Percentiles rank a stretch among this genome's conserved stretches.
Evolutionary conservation across 2,113 vertebrate genomes (phyloP).

Genomic region (Tringa solitaria): DNA sequence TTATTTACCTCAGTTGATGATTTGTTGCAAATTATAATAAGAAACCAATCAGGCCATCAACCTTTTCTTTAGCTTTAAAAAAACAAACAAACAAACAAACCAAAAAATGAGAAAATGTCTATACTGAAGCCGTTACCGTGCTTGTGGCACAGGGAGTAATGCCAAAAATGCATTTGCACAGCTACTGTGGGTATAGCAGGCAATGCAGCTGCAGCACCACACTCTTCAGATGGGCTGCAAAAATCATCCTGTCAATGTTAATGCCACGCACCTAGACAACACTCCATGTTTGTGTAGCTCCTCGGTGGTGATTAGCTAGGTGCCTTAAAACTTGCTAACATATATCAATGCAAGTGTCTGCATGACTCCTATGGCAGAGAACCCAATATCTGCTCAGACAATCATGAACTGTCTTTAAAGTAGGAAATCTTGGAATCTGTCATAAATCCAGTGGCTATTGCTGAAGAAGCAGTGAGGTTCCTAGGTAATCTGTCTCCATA

Average conservation of each 20-base stretch:
- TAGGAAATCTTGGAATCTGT: background rate
- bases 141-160: background rate
- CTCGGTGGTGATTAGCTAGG: background rate
- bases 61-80: background rate
- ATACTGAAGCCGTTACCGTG: background rate
- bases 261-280: background rate
- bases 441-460: background rate
- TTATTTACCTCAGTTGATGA: background rate
- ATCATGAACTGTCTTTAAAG: background rate
- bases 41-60: background rate
- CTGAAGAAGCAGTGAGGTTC: background rate
- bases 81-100: no score
- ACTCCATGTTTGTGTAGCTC: background rate
- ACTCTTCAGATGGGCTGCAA: rapidly evolving
- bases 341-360: background rate
- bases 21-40: background rate
- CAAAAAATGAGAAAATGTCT: background rate
- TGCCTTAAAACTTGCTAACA: background rate
- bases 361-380: background rate
- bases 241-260: background rate
- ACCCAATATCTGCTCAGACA: background rate
- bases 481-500: constrained; percentile 27
- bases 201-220: background rate
- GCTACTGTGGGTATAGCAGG: background rate
- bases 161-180: background rate